phyloP scores from a whole-genome alignment of 2,888 invertebrate species.

The Iselma pallidipennis region DNA sequence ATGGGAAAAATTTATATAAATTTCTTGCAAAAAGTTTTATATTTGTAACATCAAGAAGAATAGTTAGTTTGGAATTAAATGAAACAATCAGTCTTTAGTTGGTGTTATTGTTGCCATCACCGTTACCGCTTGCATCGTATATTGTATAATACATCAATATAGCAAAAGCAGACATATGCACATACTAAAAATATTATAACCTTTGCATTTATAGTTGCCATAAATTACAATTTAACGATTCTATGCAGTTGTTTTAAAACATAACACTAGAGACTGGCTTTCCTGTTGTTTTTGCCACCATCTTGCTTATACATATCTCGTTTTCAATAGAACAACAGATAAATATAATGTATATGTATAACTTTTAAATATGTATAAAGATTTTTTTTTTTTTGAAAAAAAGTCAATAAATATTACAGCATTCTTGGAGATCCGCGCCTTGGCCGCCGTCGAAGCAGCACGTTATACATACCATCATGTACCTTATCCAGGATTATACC shows the following conservation, averaged over 20 bases:
- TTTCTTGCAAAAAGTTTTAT: no score
- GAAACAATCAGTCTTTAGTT: not conserved
- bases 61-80: not conserved
- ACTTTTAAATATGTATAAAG: no score
- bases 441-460: conserved; percentile 47
- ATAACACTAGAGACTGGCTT: conserved; percentile 28
- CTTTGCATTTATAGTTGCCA: conserved; percentile 54
- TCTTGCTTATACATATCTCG: not conserved
- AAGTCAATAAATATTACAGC: conserved; percentile 33
- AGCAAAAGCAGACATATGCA: conserved; percentile 49
- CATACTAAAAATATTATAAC: conserved; percentile 57
- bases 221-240: conserved; percentile 58
- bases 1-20: no score
- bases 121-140: conserved; percentile 15
- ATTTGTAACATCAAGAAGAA: no score
- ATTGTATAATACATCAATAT: conserved; percentile 42
- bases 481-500: conserved; percentile 39
- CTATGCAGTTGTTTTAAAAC: conserved; percentile 56
- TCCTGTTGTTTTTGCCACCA: not conserved
- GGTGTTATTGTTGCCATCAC: not conserved
- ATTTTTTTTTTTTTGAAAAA: no score
- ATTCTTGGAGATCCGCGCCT: conserved; percentile 45
- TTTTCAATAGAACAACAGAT: not conserved
- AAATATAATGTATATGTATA: not conserved
- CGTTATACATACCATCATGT: conserved; percentile 44